Base-by-base conservation (phyloP, 2,888 invertebrate species). In the Tenthredo scrophulariae region DNA sequence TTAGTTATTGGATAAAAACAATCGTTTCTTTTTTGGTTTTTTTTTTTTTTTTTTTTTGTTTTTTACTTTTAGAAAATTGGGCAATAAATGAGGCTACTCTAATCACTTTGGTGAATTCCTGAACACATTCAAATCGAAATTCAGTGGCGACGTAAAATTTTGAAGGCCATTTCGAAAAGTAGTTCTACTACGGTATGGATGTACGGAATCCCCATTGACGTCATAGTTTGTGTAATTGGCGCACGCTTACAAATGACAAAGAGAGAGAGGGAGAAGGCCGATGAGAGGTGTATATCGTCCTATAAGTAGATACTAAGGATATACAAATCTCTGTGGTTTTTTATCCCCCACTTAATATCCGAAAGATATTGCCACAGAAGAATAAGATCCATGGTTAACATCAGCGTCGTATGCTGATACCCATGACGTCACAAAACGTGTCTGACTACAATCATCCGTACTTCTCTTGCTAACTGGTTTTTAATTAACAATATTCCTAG, bases 181-280 rank as follows among this genome's bases (percentile, higher is more conserved):
- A 13, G 18, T 15, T 18, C 1, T 15, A 9, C n/a, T 18, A 67
- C 15, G 9, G 33, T 18, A 4, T 67, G 33, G 13, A 29, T 18
- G 13, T 62, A 26, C 75, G 77, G 77, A 40, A 77, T 77, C 77
- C 54, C 77, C 77, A 50, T 54, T 77, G 46, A 77, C 77, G 77
- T 77, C 77, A 77, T 15, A 43, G 18, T 22, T 4, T 15, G 7
- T 29, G 50, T 6, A 77, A 29, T 54, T 18, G 77, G n/a, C 2
- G 15, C n/a, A 9, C 33, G 29, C 33, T 43, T 43, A 43, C 37
- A 22, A 22, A 67, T 33, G 29, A 33, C 4, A 33, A 33, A 13
- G 67, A 33, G 13, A 33, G 15, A 15, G 33, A 67, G 15, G 33
- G 18, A 33, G 33, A 67, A 67, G 13, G 29, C n/a, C 54, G n/a